Percentiles rank a stretch among this genome's conserved stretches.
These are phyloP conservation scores for Channa argus DNA, from an alignment of 2,113 vertebrate species.

Conservation along the genomic window DNA sequence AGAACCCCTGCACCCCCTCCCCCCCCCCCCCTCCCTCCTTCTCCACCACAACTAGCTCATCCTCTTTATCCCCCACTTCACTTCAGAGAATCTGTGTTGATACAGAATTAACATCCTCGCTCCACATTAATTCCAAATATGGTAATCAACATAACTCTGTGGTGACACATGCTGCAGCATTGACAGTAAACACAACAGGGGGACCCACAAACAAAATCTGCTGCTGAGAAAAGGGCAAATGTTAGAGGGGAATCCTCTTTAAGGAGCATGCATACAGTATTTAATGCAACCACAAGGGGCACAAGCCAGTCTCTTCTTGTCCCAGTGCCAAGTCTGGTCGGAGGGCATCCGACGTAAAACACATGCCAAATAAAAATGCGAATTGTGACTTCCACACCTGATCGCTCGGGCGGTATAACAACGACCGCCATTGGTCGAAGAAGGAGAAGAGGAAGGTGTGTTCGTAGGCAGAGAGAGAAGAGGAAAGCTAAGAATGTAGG, in stretches of 20 bases:
- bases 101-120: slow-evolving; percentile 23
- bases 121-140: slow-evolving; percentile 27
- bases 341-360: too few species aligned
- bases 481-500: too few species aligned
- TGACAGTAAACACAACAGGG: slow-evolving; percentile 12
- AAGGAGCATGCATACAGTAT: not conserved
- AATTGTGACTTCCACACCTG: too few species aligned
- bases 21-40: slow-evolving; percentile 1
- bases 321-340: too few species aligned
- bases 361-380: too few species aligned
- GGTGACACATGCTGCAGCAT: slow-evolving; percentile 12
- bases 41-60: not conserved
- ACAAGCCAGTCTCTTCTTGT: too few species aligned
- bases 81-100: slow-evolving; percentile 20
- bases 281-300: too few species aligned
- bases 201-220: slow-evolving; percentile 1
- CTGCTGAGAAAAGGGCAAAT: not conserved
- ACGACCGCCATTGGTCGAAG: too few species aligned
- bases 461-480: too few species aligned
- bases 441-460: too few species aligned
- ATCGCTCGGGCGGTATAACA: too few species aligned
- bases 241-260: not conserved
- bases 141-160: not conserved
- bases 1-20: not conserved
- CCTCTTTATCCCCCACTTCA: not conserved